These are phyloP conservation scores for Okamejei kenojei DNA, from an alignment of 2,797 vertebrate genomes.

Conservation along the genomic window DNA sequence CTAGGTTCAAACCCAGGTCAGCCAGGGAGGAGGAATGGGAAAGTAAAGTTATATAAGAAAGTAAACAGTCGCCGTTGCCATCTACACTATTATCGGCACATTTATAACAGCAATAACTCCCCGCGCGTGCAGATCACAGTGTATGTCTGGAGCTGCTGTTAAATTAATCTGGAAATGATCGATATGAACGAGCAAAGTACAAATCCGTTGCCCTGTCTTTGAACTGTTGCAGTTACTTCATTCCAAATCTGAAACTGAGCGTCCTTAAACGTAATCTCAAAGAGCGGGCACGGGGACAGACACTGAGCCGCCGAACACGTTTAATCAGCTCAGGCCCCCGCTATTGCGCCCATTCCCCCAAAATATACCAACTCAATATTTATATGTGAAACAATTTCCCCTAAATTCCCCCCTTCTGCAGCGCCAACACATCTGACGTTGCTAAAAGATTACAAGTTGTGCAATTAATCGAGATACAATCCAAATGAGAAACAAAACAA, in stretches of 20 bases:
- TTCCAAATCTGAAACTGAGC: too few relatives aligned
- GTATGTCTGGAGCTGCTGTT: constrained; percentile 49
- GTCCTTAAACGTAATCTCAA: background rate
- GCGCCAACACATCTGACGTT: background rate
- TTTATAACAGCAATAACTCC: constrained; percentile 54
- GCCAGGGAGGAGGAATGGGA: constrained; percentile 47
- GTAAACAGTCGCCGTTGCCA: constrained; percentile 55
- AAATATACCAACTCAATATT: background rate
- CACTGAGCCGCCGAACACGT: background rate
- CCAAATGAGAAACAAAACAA: background rate
- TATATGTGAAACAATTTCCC: background rate
- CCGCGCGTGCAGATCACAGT: constrained; percentile 42
- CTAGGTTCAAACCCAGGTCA: constrained; percentile 79
- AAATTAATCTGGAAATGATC: constrained; percentile 38
- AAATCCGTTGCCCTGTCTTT: background rate
- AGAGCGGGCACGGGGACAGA: background rate
- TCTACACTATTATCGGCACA: constrained; percentile 46
- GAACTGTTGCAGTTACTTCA: constrained; percentile 2
- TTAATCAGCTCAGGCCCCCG: background rate
- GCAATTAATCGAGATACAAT: background rate
- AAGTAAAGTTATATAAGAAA: constrained; percentile 61
- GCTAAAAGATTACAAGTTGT: background rate
- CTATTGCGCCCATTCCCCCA: background rate
- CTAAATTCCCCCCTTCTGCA: background rate
- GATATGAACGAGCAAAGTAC: background rate